These are phyloP conservation scores for Cydia fagiglandana DNA, from an alignment of 1,140 invertebrate genomes.

Conservation along the genomic window DNA sequence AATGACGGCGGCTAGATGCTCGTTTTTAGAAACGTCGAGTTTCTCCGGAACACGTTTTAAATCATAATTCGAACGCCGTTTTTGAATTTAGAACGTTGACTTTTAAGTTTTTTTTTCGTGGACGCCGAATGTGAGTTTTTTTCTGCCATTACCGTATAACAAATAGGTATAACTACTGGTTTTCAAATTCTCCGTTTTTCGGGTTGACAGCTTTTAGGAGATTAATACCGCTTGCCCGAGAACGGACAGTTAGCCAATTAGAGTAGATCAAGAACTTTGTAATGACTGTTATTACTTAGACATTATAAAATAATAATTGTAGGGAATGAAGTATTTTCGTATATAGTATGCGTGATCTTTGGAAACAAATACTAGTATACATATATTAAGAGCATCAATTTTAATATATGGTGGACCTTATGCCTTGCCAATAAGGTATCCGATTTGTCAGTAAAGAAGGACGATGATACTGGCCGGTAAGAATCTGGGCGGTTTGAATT, in stretches of 20 bases:
- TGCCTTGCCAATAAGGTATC: no score
- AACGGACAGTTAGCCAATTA: constrained; percentile 43
- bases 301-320: constrained; percentile 38
- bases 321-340: constrained; percentile 36
- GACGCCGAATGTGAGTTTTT: constrained; percentile 34
- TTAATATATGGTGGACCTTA: no score
- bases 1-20: constrained; percentile 73
- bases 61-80: constrained; percentile 78
- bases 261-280: constrained; percentile 35
- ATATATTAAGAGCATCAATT: no score
- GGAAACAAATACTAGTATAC: constrained; percentile 6
- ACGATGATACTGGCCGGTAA: constrained; percentile 13
- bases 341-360: constrained; percentile 21
- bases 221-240: constrained; percentile 36
- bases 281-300: constrained; percentile 40
- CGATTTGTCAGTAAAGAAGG: no score
- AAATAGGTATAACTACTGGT: constrained; percentile 46
- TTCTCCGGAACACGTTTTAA: constrained; percentile 79
- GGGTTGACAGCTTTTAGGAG: constrained; percentile 39
- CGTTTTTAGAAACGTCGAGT: constrained; percentile 77
- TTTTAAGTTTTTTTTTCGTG: constrained; percentile 63
- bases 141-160: constrained; percentile 37
- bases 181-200: constrained; percentile 38
- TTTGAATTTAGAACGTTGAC: constrained; percentile 76
- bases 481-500: constrained; percentile 20